Conservation (phyloP, 2,888 invertebrate genomes). For the Xylocampa areola region DNA sequence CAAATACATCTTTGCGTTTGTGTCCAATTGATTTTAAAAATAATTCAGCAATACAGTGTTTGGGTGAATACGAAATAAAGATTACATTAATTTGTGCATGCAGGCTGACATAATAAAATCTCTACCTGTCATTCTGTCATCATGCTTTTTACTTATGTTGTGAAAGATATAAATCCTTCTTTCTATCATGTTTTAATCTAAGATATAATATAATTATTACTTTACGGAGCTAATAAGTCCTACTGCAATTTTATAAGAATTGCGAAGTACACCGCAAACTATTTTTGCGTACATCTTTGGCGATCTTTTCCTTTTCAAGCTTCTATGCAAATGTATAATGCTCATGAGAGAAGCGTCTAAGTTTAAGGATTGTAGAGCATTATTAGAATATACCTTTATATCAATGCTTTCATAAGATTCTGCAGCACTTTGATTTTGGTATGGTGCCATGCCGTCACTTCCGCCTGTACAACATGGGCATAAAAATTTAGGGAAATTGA, state of each 20-base stretch:
- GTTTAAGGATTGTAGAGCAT: conserved; percentile 59
- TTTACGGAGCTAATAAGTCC: conserved; percentile 52
- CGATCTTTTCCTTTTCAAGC: conserved; percentile 60
- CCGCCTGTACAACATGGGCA: conserved; percentile 80
- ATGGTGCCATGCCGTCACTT: conserved; percentile 61
- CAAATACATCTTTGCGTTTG: conserved; percentile 10
- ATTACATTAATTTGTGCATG: conserved; percentile 12
- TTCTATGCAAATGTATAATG: conserved; percentile 70
- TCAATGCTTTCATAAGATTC: conserved; percentile 78
- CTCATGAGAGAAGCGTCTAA: conserved; percentile 78
- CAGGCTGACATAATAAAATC: conserved; percentile 30
- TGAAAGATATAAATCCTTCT: conserved; percentile 34
- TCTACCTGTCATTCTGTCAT: conserved; percentile 31
- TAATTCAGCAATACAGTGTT: conserved; percentile 24
- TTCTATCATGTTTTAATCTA: conserved; percentile 8
- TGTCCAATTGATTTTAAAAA: not conserved
- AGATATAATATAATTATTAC: conserved; percentile 2
- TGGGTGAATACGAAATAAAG: conserved; percentile 1
- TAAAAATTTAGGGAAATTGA: conserved; percentile 63
- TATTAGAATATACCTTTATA: conserved; percentile 61
- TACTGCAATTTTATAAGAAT: conserved; percentile 71
- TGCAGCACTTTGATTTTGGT: conserved; percentile 52
- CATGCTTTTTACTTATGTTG: conserved; percentile 31
- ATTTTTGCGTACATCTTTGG: conserved; percentile 67
- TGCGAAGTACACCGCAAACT: conserved; percentile 64